These are phyloP conservation scores for Lonchura striata DNA, from an alignment of 2,113 vertebrate species.

Conservation along the genomic window DNA sequence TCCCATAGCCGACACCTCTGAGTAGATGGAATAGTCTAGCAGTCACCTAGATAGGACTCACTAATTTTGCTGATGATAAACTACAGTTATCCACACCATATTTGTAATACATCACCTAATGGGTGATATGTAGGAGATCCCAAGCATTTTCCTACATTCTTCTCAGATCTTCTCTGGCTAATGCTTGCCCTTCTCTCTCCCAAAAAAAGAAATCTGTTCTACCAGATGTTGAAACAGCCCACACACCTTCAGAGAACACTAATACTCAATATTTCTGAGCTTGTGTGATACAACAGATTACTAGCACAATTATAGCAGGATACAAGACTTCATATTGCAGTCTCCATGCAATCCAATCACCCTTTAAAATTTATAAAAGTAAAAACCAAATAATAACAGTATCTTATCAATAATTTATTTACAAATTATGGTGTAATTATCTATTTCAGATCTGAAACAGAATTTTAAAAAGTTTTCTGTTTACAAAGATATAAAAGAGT, in stretches of 20 bases:
- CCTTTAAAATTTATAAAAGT: background rate
- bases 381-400: background rate
- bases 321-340: background rate
- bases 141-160: background rate
- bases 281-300: fast-evolving
- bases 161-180: background rate
- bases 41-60: background rate
- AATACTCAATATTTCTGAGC: background rate
- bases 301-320: background rate
- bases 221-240: background rate
- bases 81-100: background rate
- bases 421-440: background rate
- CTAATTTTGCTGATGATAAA: background rate
- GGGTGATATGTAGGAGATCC: background rate
- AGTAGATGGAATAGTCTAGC: background rate
- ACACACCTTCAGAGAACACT: background rate
- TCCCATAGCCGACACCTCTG: background rate
- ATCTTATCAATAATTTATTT: background rate
- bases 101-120: background rate
- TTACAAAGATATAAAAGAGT: background rate
- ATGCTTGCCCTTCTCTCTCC: background rate
- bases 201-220: background rate
- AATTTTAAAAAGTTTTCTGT: background rate
- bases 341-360: background rate
- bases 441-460: background rate